A percentile compares a stretch with the other conserved stretches of the same genome.
Evolutionary conservation across 2,797 vertebrate species (phyloP).

Genomic region (Capromys pilorides): DNA sequence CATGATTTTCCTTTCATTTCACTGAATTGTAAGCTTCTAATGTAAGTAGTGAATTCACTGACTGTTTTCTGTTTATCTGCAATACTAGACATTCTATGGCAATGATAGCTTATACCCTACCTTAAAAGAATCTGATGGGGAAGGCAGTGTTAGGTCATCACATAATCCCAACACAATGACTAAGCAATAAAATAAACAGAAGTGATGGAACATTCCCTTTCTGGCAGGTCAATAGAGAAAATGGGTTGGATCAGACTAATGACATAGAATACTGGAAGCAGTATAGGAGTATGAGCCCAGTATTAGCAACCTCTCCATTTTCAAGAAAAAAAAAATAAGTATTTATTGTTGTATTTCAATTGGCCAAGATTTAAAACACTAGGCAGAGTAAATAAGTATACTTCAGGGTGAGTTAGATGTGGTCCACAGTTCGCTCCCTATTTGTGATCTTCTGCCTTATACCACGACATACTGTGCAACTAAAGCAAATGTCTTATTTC

Average conservation of each 20-base stretch:
- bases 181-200: neutral
- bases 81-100: neutral
- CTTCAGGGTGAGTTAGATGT: neutral
- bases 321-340: neutral
- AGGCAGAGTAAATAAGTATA: neutral
- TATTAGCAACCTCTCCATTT: neutral
- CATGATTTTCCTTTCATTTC: neutral
- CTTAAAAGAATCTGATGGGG: neutral
- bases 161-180: neutral
- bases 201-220: neutral
- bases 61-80: neutral
- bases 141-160: neutral
- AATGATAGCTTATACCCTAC: neutral
- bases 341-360: slow-evolving; percentile 35
- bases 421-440: neutral
- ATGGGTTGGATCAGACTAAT: neutral
- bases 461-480: neutral
- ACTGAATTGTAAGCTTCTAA: slow-evolving; percentile 28
- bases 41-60: neutral
- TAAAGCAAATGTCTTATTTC: neutral
- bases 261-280: neutral
- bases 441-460: neutral
- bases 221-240: neutral
- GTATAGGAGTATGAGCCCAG: neutral
- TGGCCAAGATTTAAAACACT: slow-evolving; percentile 35